Conservation (phyloP, 2,797 vertebrate genomes). For the Macroramphosus scolopax region DNA sequence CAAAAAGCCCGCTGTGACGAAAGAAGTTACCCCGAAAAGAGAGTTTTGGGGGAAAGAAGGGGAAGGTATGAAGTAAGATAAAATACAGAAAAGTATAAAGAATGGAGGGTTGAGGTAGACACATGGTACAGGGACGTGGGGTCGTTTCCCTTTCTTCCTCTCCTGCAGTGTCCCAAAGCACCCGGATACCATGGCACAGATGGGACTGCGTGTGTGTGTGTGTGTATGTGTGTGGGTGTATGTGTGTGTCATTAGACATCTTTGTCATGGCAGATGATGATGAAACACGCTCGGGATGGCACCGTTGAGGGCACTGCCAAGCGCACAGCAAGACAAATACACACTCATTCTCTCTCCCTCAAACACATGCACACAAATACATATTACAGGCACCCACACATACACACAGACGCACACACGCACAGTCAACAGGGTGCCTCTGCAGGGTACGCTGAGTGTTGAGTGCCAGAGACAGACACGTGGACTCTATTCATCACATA, state of each 20-base stretch:
- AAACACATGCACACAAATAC: slow-evolving; percentile 40
- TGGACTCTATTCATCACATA: slow-evolving; percentile 77
- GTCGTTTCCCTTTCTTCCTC: slow-evolving; percentile 72
- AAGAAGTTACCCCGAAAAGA: neutral
- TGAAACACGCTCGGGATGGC: slow-evolving; percentile 78
- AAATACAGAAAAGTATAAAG: slow-evolving; percentile 35
- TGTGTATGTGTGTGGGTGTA: slow-evolving; percentile 32
- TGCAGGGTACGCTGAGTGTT: slow-evolving; percentile 65
- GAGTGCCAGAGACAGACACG: slow-evolving; percentile 72
- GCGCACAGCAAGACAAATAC: slow-evolving; percentile 77
- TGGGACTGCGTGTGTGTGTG: slow-evolving; percentile 67
- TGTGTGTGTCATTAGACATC: slow-evolving; percentile 81
- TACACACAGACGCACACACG: slow-evolving; percentile 40
- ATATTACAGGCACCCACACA: slow-evolving; percentile 44
- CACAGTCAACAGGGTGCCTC: slow-evolving; percentile 75
- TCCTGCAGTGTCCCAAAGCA: slow-evolving; percentile 75
- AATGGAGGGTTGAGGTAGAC: slow-evolving; percentile 48
- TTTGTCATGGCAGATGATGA: slow-evolving; percentile 83
- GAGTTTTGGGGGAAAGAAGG: slow-evolving; percentile 2
- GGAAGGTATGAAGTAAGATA: slow-evolving; percentile 3
- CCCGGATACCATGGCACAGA: slow-evolving; percentile 79
- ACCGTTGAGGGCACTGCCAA: slow-evolving; percentile 82
- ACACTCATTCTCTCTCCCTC: slow-evolving; percentile 68
- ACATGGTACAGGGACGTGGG: slow-evolving; percentile 74
- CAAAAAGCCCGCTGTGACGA: slow-evolving; percentile 10